These are phyloP conservation scores for Coendou prehensilis DNA, from an alignment of 2,797 vertebrate species.

Conservation along the genomic window DNA sequence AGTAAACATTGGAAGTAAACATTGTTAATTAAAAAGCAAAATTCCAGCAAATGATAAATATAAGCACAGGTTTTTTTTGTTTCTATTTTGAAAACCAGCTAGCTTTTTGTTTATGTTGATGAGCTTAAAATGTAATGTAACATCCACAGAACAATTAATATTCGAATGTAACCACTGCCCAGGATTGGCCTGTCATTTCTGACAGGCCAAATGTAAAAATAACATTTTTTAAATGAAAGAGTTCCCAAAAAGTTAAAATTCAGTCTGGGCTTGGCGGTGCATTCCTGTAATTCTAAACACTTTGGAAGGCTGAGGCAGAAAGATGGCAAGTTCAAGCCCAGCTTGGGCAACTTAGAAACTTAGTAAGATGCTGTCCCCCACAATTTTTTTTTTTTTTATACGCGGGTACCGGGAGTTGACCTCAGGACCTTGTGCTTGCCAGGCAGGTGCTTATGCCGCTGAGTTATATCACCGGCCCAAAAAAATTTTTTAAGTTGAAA, in stretches of 20 bases:
- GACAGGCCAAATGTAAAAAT: not conserved
- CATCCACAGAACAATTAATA: conserved; percentile 10
- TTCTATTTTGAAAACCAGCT: conserved; percentile 52
- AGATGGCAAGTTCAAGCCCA: not conserved
- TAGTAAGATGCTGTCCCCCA: not conserved
- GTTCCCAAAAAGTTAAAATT: conserved; percentile 17
- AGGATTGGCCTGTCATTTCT: conserved; percentile 18
- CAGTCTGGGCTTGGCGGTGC: not conserved
- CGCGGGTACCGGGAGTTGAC: too few species aligned
- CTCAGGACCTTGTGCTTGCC: too few species aligned
- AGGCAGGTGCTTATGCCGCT: too few species aligned
- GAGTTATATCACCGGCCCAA: too few species aligned
- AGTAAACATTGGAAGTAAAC: not conserved
- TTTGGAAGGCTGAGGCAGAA: not conserved
- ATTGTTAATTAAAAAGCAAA: conserved; percentile 57
- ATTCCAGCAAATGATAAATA: conserved; percentile 5
- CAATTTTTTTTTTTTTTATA: too few species aligned
- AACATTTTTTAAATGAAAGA: not conserved
- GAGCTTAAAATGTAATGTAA: conserved; percentile 48
- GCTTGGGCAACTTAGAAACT: not conserved
- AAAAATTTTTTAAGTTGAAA: not conserved
- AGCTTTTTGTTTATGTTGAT: conserved; percentile 25
- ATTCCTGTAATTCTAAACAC: not conserved
- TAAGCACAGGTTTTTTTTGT: conserved; percentile 5
- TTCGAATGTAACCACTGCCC: not conserved